Base-by-base conservation (phyloP, 2,113 vertebrate genomes). In the Seriola dumerili region DNA sequence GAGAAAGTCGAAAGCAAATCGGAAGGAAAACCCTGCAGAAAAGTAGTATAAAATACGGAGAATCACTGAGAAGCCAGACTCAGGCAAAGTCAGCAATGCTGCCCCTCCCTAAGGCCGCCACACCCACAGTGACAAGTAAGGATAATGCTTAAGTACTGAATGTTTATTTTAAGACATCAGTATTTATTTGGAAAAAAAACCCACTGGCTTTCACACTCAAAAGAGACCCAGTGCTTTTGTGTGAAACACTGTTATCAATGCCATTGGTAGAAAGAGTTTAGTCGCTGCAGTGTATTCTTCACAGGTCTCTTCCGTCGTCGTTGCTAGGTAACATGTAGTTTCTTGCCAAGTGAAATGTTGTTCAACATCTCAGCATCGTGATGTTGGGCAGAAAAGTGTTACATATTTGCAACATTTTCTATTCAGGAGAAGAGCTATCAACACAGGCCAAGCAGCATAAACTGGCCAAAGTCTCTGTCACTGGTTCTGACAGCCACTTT, bases 311-410 rank as follows among this genome's bases (percentile, higher is more conserved):
- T 75, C 64, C 42, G n/a, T 73, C 25, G 14, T 70, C 0, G 83
- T 92, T 93, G 88, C 89, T 89, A 84, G 83, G 90, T 78, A 86
- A 92, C 88, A 4, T 76, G 29, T 77, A 54, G 40, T 89, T 87
- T 78, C 61, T 78, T 59, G 48, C 72, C 81, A 76, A 69, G 68
- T 73, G 52, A 76, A 73, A 80, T 66, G 72, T 83, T 85, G 76
- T 74, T 81, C 16, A 72, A 70, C 54, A 62, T 77, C 74, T 72
- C 70, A 25, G 78, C 65, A 19, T 72, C 48, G 54, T 46, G 66
- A 83, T 69, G 55, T 59, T 69, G 44, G 32, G 54, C 29, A 59
- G 73, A 70, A 81, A 61, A 72, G 61, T 85, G 72, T 72, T 81
- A 38, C 36, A 64, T 74, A 82, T 72, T 66, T 70, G n/a, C 54